These are phyloP conservation scores for Erpornis zantholeuca DNA, from an alignment of 2,113 vertebrate genomes.

Conservation along the genomic window DNA sequence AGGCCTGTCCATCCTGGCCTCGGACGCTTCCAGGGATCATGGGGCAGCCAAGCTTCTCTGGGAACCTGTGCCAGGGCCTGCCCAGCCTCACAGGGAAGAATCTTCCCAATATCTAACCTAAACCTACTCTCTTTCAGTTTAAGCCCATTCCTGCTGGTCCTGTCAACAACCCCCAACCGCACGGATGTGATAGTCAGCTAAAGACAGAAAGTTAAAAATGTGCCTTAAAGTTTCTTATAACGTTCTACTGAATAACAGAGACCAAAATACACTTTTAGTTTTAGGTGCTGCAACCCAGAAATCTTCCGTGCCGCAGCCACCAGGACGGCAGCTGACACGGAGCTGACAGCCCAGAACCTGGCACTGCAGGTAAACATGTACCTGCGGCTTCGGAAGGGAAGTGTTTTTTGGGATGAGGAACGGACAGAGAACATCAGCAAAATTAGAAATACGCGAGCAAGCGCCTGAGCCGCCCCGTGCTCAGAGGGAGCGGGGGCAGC, in stretches of 20 bases:
- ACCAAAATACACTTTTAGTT: not conserved
- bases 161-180: not conserved
- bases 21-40: not conserved
- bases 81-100: fast-evolving
- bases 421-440: fast-evolving
- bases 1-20: fast-evolving
- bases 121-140: not conserved
- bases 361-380: fast-evolving
- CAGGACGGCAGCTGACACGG: not conserved
- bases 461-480: fast-evolving
- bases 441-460: fast-evolving
- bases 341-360: fast-evolving
- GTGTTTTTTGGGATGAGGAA: fast-evolving
- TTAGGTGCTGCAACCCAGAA: not conserved
- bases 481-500: not conserved
- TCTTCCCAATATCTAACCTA: no score
- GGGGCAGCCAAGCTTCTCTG: not conserved
- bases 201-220: not conserved
- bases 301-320: no score
- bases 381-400: not conserved
- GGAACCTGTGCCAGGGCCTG: not conserved
- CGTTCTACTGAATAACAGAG: fast-evolving
- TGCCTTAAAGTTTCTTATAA: not conserved
- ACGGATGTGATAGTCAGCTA: not conserved
- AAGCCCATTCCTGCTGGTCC: not conserved